These are phyloP conservation scores for Glareola pratincola DNA, from an alignment of 2,113 vertebrate species.

Conservation along the genomic window DNA sequence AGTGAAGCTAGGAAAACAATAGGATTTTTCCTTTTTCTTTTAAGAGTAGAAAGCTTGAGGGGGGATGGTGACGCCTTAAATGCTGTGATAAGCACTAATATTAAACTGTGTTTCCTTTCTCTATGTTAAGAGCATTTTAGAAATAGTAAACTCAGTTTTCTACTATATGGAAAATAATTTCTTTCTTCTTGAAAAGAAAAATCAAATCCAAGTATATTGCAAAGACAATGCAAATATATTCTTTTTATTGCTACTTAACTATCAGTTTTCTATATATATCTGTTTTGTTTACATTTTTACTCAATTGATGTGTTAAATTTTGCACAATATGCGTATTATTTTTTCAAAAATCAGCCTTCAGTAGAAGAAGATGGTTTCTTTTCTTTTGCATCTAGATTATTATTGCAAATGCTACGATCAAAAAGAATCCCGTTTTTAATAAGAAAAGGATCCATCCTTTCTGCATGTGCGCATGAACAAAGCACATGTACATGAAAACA, in stretches of 20 bases:
- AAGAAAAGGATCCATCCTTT: not conserved
- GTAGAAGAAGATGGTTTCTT: not conserved
- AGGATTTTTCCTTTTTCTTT: conserved; percentile 73
- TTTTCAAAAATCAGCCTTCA: not conserved
- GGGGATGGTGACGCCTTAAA: conserved; percentile 59
- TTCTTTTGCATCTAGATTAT: not conserved
- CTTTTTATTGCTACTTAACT: not conserved
- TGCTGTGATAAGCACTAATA: conserved; percentile 58
- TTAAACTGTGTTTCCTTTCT: conserved; percentile 51
- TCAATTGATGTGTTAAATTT: not conserved
- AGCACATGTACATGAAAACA: not conserved
- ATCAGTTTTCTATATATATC: not conserved
- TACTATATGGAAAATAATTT: not conserved
- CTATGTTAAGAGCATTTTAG: conserved; percentile 38
- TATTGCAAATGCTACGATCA: not conserved
- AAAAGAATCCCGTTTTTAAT: not conserved
- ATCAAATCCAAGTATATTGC: not conserved
- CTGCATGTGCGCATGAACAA: not conserved
- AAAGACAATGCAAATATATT: conserved; percentile 3
- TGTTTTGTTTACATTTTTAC: not conserved
- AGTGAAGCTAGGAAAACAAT: conserved; percentile 72
- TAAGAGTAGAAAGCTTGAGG: conserved; percentile 68
- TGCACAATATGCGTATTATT: not conserved
- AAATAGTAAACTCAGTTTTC: conserved; percentile 7
- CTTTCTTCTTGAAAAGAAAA: not conserved